phyloP scores from a whole-genome alignment of 2,113 vertebrate genomes.

The Macaca nemestrina region DNA sequence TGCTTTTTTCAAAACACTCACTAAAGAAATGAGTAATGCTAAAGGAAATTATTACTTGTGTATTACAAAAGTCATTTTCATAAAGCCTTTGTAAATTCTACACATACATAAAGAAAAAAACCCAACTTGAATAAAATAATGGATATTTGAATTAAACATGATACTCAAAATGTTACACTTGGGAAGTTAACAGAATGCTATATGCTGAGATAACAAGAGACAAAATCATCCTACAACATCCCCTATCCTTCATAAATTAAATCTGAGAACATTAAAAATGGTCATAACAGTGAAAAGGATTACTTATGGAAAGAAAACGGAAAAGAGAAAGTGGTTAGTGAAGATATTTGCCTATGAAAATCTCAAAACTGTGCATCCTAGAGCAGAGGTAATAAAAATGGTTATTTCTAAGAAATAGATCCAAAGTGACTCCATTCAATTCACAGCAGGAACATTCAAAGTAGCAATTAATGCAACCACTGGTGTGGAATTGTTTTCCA shows the following conservation, averaged over 20 bases:
- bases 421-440: slow-evolving; percentile 71
- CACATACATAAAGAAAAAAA: slow-evolving; percentile 63
- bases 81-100: slow-evolving; percentile 62
- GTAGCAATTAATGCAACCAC: slow-evolving; percentile 77
- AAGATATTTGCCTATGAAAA: slow-evolving; percentile 58
- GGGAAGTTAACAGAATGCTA: slow-evolving; percentile 62
- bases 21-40: slow-evolving; percentile 33
- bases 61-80: slow-evolving; percentile 56
- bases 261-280: slow-evolving; percentile 35
- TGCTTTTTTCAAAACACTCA: slow-evolving; percentile 51
- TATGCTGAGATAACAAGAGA: slow-evolving; percentile 29
- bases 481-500: slow-evolving; percentile 69
- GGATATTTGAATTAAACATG: slow-evolving; percentile 80
- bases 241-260: slow-evolving; percentile 40
- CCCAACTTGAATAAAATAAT: slow-evolving; percentile 71
- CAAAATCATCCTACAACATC: slow-evolving; percentile 15
- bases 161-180: slow-evolving; percentile 61
- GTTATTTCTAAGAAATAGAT: slow-evolving; percentile 80
- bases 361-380: slow-evolving; percentile 50
- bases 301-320: slow-evolving; percentile 58
- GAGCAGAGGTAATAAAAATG: slow-evolving; percentile 72
- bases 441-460: slow-evolving; percentile 77
- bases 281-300: slow-evolving; percentile 49
- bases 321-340: slow-evolving; percentile 64
- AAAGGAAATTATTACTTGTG: slow-evolving; percentile 55